Evolutionary conservation across 2,888 invertebrate genomes (phyloP).

Genomic region (Agriotes lineatus): DNA sequence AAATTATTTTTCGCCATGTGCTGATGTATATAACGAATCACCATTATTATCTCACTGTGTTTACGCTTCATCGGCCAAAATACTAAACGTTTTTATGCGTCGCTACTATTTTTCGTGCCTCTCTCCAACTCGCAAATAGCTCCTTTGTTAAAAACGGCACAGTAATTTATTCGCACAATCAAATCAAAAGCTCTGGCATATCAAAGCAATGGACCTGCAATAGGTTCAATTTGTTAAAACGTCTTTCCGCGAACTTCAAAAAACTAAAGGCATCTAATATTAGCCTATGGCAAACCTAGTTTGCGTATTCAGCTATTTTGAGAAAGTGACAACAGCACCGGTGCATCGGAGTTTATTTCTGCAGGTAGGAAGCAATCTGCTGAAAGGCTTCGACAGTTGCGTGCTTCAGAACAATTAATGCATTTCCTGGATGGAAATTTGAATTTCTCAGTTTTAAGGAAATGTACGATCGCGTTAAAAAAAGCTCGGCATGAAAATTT

Average conservation of each 20-base stretch:
- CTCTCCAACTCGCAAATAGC: too few species aligned
- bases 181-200: not conserved
- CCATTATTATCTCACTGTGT: not conserved
- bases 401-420: not conserved
- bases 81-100: not conserved
- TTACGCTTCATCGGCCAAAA: slow-evolving; percentile 3
- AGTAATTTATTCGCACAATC: too few species aligned
- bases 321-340: slow-evolving; percentile 3
- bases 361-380: slow-evolving; percentile 1
- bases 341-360: not conserved
- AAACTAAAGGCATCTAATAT: not conserved
- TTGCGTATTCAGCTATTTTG: not conserved
- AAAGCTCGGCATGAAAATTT: not conserved
- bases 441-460: not conserved
- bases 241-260: not conserved
- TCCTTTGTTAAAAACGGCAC: too few species aligned
- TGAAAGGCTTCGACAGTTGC: not conserved
- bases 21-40: not conserved
- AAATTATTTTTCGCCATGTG: not conserved
- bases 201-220: not conserved
- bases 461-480: not conserved
- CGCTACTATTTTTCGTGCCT: not conserved
- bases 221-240: not conserved
- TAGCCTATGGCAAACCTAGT: not conserved
- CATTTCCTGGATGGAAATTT: slow-evolving; percentile 5